Conservation (phyloP, 2,888 invertebrate species). For the Metellina segmentata region DNA sequence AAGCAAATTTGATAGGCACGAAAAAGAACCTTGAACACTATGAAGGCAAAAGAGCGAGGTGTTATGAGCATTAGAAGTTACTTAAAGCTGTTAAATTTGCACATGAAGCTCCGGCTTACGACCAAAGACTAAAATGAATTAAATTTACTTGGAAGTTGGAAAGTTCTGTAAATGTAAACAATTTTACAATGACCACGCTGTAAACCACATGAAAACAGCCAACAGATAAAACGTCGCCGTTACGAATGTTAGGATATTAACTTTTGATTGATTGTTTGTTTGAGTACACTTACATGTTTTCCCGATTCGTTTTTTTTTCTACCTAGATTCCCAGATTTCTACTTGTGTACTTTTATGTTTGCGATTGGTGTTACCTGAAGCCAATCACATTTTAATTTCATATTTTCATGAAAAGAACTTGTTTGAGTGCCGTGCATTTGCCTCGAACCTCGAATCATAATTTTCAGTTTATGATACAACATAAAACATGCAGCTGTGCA, state of each 20-base stretch:
- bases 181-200: background rate
- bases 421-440: no score
- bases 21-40: background rate
- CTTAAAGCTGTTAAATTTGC: background rate
- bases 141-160: background rate
- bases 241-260: background rate
- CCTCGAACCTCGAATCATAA: no score
- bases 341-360: no score
- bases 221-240: background rate
- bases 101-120: background rate
- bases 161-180: no score
- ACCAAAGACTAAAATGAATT: background rate
- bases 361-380: no score
- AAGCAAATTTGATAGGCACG: background rate
- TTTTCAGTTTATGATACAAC: no score
- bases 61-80: background rate
- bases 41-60: background rate
- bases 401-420: no score
- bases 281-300: background rate
- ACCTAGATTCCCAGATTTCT: no score
- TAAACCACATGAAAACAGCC: background rate
- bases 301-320: no score
- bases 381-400: no score
- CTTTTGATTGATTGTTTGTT: background rate
- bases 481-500: no score